Evolutionary conservation across 2,113 vertebrate species (phyloP).

Genomic region (Sporophila hypoxantha): DNA sequence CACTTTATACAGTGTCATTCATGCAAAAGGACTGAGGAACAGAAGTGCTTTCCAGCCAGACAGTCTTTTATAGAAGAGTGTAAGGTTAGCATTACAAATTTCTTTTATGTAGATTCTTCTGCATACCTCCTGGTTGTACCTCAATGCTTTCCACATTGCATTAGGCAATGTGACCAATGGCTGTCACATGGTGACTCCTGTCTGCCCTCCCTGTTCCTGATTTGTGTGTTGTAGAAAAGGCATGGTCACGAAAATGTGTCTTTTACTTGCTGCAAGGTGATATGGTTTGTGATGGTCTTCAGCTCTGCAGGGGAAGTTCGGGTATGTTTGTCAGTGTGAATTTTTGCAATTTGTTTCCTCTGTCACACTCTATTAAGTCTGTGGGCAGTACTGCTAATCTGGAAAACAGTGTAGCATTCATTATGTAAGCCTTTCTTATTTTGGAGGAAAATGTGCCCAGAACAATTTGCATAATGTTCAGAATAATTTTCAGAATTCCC

Average conservation of each 20-base stretch:
- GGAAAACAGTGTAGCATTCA: conserved; percentile 12
- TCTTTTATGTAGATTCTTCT: neutral
- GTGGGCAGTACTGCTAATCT: conserved; percentile 47
- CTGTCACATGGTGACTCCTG: neutral
- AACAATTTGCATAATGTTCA: conserved; percentile 49
- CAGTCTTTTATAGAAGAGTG: neutral
- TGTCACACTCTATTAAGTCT: conserved; percentile 52
- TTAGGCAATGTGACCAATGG: neutral
- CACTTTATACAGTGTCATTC: conserved; percentile 29
- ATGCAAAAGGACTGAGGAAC: conserved; percentile 21
- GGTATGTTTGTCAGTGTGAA: conserved; percentile 39
- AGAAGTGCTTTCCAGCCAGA: neutral
- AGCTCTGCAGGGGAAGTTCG: conserved; percentile 32
- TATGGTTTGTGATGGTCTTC: conserved; percentile 42
- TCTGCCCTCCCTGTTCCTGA: neutral
- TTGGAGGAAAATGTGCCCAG: conserved; percentile 44
- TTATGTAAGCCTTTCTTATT: conserved; percentile 49
- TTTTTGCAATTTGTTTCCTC: conserved; percentile 51
- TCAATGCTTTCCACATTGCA: neutral
- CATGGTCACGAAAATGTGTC: conserved; percentile 8
- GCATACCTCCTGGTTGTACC: neutral
- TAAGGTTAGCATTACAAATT: neutral
- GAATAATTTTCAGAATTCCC: conserved; percentile 43
- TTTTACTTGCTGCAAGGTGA: conserved; percentile 31
- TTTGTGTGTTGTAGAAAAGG: neutral